These are phyloP conservation scores for Xanthia icteritia DNA, from an alignment of 2,888 invertebrate species.

Conservation along the genomic window DNA sequence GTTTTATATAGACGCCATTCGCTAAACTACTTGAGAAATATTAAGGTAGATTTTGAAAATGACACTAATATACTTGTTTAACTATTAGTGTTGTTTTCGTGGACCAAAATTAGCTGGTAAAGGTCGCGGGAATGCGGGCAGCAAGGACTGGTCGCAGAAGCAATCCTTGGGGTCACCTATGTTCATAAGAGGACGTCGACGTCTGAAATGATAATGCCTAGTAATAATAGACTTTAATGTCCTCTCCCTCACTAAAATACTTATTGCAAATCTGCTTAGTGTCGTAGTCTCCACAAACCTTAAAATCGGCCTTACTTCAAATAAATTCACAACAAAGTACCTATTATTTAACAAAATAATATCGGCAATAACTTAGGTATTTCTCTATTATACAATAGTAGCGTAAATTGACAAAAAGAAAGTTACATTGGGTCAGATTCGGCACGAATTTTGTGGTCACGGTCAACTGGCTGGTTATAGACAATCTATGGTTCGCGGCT, in stretches of 20 bases:
- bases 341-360: slow-evolving; percentile 68
- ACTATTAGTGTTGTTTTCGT: background rate
- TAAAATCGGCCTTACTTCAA: slow-evolving; percentile 18
- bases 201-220: too few relatives aligned
- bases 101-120: background rate
- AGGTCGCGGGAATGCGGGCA: background rate
- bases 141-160: background rate
- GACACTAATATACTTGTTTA: background rate
- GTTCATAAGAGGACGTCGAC: background rate
- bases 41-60: background rate
- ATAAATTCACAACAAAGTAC: slow-evolving; percentile 22
- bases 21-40: background rate
- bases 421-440: slow-evolving; percentile 77
- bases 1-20: slow-evolving; percentile 1
- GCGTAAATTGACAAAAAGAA: slow-evolving; percentile 80
- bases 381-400: slow-evolving; percentile 77
- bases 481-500: slow-evolving; percentile 17
- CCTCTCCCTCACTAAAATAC: background rate
- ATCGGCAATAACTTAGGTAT: slow-evolving; percentile 65
- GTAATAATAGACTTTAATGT: too few relatives aligned
- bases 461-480: slow-evolving; percentile 78
- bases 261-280: background rate
- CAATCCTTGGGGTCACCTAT: slow-evolving; percentile 18
- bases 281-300: background rate
- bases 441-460: slow-evolving; percentile 84